These are phyloP conservation scores for Tachina grossa DNA, from an alignment of 2,888 invertebrate species.

Conservation along the genomic window DNA sequence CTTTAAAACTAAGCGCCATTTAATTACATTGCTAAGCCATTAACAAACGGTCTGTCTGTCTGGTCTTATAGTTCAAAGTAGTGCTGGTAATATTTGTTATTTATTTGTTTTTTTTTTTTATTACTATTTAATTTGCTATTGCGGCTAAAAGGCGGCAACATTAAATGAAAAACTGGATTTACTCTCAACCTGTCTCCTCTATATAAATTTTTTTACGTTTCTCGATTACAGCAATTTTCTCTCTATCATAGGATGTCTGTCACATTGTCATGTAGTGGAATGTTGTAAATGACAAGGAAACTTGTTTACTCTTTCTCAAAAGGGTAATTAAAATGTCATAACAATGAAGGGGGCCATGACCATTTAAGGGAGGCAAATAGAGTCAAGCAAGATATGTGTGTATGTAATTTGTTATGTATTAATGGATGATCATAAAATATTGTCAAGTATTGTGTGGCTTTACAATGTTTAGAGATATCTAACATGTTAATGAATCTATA, in stretches of 20 bases:
- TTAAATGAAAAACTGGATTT: slow-evolving; percentile 64
- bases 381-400: background rate
- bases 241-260: slow-evolving; percentile 27
- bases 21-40: slow-evolving; percentile 61
- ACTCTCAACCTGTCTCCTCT: slow-evolving; percentile 15
- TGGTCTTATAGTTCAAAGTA: slow-evolving; percentile 55
- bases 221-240: slow-evolving; percentile 3
- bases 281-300: slow-evolving; percentile 68
- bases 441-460: slow-evolving; percentile 25
- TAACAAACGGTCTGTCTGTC: slow-evolving; percentile 29
- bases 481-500: slow-evolving; percentile 41
- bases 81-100: slow-evolving; percentile 8
- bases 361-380: background rate
- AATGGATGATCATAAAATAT: slow-evolving; percentile 42
- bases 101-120: slow-evolving; percentile 8
- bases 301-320: slow-evolving; percentile 59
- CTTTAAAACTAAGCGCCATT: slow-evolving; percentile 61
- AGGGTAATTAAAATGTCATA: slow-evolving; percentile 67
- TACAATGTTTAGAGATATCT: slow-evolving; percentile 26
- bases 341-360: slow-evolving; percentile 17
- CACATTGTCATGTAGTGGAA: slow-evolving; percentile 59
- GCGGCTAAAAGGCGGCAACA: slow-evolving; percentile 58
- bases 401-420: slow-evolving; percentile 21
- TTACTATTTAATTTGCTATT: slow-evolving; percentile 42
- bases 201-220: background rate